Conservation (phyloP, 2,888 invertebrate species). For the Drosophila differens region DNA sequence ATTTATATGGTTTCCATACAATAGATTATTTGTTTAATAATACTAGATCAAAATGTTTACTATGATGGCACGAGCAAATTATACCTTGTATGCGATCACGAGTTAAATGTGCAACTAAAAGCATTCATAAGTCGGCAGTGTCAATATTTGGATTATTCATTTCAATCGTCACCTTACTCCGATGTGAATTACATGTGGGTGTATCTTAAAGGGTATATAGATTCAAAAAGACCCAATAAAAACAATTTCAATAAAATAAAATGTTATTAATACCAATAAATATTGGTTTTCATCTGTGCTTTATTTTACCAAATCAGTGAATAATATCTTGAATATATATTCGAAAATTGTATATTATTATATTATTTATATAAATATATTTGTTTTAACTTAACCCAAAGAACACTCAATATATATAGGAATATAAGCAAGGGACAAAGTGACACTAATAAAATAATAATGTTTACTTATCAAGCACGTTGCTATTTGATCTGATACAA, state of each 20-base stretch:
- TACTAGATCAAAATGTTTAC: constrained; percentile 11
- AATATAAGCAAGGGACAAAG: not conserved
- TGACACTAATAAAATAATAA: not conserved
- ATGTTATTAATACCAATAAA: not conserved
- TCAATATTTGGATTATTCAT: constrained; percentile 19
- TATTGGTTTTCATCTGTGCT: not conserved
- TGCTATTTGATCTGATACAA: not conserved
- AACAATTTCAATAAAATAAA: not conserved
- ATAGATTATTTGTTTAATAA: not conserved
- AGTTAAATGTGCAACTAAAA: constrained; percentile 13
- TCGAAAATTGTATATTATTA: not conserved
- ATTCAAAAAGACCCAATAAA: not conserved
- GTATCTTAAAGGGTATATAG: not conserved
- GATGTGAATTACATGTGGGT: not conserved
- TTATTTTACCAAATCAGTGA: not conserved
- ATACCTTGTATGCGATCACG: constrained; percentile 5
- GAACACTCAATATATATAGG: not conserved
- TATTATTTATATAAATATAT: not conserved
- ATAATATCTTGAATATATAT: not conserved
- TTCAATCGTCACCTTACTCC: not conserved
- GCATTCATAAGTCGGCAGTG: constrained; percentile 1
- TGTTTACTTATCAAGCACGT: not conserved
- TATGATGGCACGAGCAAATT: constrained; percentile 7
- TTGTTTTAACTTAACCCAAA: too few relatives aligned
- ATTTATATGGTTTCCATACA: constrained; percentile 24